These are phyloP conservation scores for Hecatera dysodea DNA, from an alignment of 2,888 invertebrate species.

Conservation along the genomic window DNA sequence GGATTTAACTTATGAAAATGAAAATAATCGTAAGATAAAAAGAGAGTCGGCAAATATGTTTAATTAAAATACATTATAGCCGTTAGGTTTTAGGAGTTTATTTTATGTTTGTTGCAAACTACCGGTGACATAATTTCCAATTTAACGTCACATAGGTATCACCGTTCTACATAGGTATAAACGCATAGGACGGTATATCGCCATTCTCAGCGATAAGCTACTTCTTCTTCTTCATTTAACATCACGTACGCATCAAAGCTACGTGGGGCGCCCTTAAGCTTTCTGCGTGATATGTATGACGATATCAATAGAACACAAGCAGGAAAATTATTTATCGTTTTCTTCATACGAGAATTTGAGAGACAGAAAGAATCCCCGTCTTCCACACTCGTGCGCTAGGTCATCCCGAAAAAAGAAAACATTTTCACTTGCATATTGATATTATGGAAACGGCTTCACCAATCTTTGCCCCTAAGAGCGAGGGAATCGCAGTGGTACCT, in stretches of 20 bases:
- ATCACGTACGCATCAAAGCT: constrained; percentile 36
- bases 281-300: constrained; percentile 26
- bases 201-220: neutral
- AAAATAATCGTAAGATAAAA: neutral
- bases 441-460: neutral
- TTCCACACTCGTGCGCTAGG: neutral
- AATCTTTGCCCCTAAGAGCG: neutral
- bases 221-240: constrained; percentile 34
- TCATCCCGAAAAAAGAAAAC: neutral
- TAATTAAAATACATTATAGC: constrained; percentile 40
- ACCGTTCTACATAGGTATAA: too few relatives aligned
- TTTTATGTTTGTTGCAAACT: constrained; percentile 23
- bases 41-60: constrained; percentile 26
- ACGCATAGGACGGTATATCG: neutral
- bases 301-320: constrained; percentile 30
- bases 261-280: constrained; percentile 40
- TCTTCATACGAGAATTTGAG: neutral
- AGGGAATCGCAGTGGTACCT: neutral
- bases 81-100: constrained; percentile 33
- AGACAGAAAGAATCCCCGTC: neutral
- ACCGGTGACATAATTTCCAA: too few relatives aligned
- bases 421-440: neutral
- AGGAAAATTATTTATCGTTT: constrained; percentile 20
- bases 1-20: constrained; percentile 9
- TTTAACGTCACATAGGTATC: too few relatives aligned